These are phyloP conservation scores for Umimayanthus chanpuru DNA, from an alignment of 92 coral and sea anemone genomes.

Conservation along the genomic window DNA sequence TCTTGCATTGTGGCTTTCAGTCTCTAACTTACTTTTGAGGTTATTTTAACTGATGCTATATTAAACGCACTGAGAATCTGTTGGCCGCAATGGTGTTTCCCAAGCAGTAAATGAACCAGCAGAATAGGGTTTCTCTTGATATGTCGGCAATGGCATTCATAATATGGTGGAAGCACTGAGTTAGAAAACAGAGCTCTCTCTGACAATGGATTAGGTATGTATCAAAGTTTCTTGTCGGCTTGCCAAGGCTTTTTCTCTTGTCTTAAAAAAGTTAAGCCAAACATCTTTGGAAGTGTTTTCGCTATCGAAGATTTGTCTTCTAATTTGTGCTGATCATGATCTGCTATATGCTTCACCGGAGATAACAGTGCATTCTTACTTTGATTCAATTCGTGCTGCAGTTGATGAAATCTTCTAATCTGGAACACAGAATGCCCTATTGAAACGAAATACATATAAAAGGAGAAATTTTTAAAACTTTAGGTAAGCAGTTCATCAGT, in stretches of 20 bases:
- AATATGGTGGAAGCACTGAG: conserved; percentile 1
- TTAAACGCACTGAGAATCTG: background rate
- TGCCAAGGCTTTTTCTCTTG: background rate
- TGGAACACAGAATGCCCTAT: too few species aligned
- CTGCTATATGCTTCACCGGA: background rate
- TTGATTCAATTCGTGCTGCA: background rate
- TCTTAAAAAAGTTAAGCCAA: background rate
- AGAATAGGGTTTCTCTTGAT: background rate
- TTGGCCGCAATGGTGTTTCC: background rate
- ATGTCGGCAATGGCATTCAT: background rate
- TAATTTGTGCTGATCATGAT: background rate
- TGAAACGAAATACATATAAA: too few species aligned
- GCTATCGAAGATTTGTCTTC: background rate
- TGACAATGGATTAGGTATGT: background rate
- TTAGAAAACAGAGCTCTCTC: background rate
- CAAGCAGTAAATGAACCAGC: background rate
- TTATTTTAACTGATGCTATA: conserved; percentile 21
- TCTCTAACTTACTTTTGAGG: conserved; percentile 4
- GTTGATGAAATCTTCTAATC: background rate
- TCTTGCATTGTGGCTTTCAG: background rate
- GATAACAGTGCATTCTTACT: background rate
- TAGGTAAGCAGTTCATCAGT: too few species aligned
- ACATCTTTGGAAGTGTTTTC: background rate
- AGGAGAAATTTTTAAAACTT: too few species aligned
- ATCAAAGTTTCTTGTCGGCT: background rate